phyloP scores from a whole-genome alignment of 1,140 invertebrate species.

The Cephus cinctus region DNA sequence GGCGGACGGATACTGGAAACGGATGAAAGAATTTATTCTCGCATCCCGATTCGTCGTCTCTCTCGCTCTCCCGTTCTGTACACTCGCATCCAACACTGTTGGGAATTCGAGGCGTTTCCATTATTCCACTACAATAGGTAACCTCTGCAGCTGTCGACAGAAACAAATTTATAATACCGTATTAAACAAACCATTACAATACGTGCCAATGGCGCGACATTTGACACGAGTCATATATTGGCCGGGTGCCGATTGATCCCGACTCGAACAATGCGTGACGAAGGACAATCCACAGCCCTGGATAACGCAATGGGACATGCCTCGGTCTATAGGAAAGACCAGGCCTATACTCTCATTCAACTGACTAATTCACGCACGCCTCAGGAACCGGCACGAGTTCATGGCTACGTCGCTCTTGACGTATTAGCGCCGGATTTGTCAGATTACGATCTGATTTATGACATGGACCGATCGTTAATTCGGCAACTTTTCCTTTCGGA shows the following conservation, averaged over 20 bases:
- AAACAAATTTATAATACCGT: slow-evolving; percentile 48
- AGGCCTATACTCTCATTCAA: no score
- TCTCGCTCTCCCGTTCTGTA: slow-evolving; percentile 13
- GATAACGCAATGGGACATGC: slow-evolving; percentile 2
- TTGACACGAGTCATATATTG: slow-evolving; percentile 31
- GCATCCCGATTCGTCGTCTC: slow-evolving; percentile 18
- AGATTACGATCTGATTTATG: slow-evolving; percentile 33
- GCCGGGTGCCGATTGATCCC: slow-evolving; percentile 26
- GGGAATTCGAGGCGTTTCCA: slow-evolving; percentile 40
- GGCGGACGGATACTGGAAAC: slow-evolving; percentile 11
- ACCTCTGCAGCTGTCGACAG: slow-evolving; percentile 40
- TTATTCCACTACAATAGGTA: slow-evolving; percentile 22
- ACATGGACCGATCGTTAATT: slow-evolving; percentile 11
- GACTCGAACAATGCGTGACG: slow-evolving; percentile 26
- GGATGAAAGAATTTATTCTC: slow-evolving; percentile 33
- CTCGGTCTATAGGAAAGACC: no score
- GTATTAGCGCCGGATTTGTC: slow-evolving; percentile 34
- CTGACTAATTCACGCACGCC: slow-evolving; percentile 10
- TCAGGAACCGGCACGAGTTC: not conserved
- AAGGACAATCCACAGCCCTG: slow-evolving; percentile 19
- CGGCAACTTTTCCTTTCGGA: slow-evolving; percentile 14
- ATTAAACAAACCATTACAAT: slow-evolving; percentile 45
- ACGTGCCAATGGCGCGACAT: slow-evolving; percentile 20
- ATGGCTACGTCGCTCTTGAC: slow-evolving; percentile 26
- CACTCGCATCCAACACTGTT: slow-evolving; percentile 21